Evolutionary conservation across 2,888 invertebrate genomes (phyloP).

Genomic region (Gnatocerus cornutus): DNA sequence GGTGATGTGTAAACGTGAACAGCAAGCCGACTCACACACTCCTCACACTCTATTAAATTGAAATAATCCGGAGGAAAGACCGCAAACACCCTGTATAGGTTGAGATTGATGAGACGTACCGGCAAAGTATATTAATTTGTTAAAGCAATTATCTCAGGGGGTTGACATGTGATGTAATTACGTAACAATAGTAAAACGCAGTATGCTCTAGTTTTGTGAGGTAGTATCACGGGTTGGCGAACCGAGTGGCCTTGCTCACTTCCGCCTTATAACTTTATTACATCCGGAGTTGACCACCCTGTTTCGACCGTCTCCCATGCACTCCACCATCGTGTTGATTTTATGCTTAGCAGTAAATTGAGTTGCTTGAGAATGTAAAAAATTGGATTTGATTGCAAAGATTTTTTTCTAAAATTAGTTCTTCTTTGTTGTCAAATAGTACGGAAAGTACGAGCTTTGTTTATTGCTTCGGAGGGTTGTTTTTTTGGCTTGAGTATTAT

Average conservation of each 20-base stretch:
- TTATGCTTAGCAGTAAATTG: conserved; percentile 36
- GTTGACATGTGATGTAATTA: conserved; percentile 41
- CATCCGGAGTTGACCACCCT: conserved; percentile 52
- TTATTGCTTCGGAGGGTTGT: background rate
- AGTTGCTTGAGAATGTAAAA: conserved; percentile 13
- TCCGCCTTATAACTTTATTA: conserved; percentile 54
- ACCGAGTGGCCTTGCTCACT: conserved; percentile 48
- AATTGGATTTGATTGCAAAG: no score
- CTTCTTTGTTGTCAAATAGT: no score
- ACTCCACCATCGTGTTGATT: conserved; percentile 28
- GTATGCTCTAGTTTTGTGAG: conserved; percentile 38
- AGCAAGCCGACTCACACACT: no score
- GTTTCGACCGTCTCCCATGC: conserved; percentile 25
- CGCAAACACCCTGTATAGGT: no score
- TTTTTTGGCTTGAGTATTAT: background rate
- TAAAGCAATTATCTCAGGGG: conserved; percentile 28
- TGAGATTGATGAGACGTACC: conserved; percentile 33
- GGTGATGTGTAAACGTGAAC: no score
- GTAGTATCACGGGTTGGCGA: conserved; percentile 35
- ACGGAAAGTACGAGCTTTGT: no score
- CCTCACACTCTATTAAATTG: no score
- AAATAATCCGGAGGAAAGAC: no score
- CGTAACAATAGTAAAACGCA: conserved; percentile 31
- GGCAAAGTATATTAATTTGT: conserved; percentile 27
- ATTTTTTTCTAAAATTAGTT: no score